Conservation (phyloP, 1,140 invertebrate genomes). For the Condylostylus longicornis region DNA sequence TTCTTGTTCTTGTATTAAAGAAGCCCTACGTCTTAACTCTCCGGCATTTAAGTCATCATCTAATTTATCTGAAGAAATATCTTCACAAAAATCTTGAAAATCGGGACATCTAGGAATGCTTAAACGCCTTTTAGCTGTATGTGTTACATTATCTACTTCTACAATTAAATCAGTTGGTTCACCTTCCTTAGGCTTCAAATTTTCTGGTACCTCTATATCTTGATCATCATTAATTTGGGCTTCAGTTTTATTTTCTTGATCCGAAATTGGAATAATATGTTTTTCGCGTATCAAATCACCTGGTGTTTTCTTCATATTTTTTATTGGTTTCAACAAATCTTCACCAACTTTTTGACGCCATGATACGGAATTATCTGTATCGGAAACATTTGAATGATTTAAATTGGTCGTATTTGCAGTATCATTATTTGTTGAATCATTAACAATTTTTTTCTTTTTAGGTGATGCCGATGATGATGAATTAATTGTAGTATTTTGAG, state of each 20-base stretch:
- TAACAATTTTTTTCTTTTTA: conserved; percentile 12
- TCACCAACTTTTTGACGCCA: conserved; percentile 46
- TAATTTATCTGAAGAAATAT: conserved; percentile 35
- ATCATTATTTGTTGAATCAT: conserved; percentile 15
- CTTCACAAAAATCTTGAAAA: conserved; percentile 38
- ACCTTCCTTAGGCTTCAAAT: not conserved
- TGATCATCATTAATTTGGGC: conserved; percentile 4
- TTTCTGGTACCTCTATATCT: conserved; percentile 1
- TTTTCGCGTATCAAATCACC: conserved; percentile 59
- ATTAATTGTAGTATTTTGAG: not conserved
- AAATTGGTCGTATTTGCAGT: conserved; percentile 12
- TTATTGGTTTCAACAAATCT: conserved; percentile 29
- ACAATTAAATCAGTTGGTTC: conserved; percentile 7
- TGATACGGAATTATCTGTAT: conserved; percentile 18
- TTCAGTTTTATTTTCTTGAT: conserved; percentile 35
- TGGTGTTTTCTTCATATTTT: conserved; percentile 42
- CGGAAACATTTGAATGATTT: conserved; percentile 9
- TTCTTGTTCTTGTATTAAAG: conserved; percentile 29
- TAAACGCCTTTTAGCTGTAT: conserved; percentile 16
- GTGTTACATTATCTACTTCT: conserved; percentile 4
- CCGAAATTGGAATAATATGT: conserved; percentile 54
- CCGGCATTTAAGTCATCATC: conserved; percentile 38
- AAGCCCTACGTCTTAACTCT: conserved; percentile 23
- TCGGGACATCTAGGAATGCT: conserved; percentile 32
- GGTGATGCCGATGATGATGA: conserved; percentile 15